A percentile compares a stretch with the other conserved stretches of the same genome.
phyloP scores from a whole-genome alignment of 2,888 invertebrate species.

The Celastrina argiolus region DNA sequence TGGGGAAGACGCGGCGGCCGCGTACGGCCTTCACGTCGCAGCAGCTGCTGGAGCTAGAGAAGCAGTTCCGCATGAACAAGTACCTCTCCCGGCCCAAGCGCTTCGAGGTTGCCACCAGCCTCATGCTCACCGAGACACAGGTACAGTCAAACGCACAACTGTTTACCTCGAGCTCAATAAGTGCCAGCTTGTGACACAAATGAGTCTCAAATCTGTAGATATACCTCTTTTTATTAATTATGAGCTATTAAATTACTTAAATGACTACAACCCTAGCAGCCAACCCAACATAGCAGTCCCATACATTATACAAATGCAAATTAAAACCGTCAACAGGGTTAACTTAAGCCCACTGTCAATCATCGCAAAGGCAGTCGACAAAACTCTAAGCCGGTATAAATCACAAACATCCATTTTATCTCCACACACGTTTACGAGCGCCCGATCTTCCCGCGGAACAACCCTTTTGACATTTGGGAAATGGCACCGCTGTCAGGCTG shows the following conservation, averaged over 20 bases:
- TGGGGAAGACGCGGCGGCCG: constrained; percentile 82
- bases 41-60: constrained; percentile 97
- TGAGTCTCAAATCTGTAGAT: too few species aligned
- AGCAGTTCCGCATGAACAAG: constrained; percentile 99
- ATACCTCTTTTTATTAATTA: too few species aligned
- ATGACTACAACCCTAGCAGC: too few species aligned
- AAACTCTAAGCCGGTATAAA: constrained; percentile 21
- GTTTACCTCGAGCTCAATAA: too few species aligned
- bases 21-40: constrained; percentile 99
- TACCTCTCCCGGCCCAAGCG: constrained; percentile 98
- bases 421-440: constrained; percentile 30
- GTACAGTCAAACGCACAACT: constrained; percentile 68
- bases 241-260: too few species aligned
- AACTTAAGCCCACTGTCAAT: neutral
- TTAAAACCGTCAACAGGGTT: neutral
- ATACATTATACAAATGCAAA: neutral
- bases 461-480: constrained; percentile 58
- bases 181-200: too few species aligned
- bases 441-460: constrained; percentile 40
- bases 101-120: constrained; percentile 98
- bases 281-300: too few species aligned
- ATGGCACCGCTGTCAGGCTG: constrained; percentile 60
- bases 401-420: constrained; percentile 32
- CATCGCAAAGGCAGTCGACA: neutral
- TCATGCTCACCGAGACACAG: constrained; percentile 99